Evolutionary conservation across 2,113 vertebrate species (phyloP), one percentile per base, ranked within the genome.

Genomic region (Pterocles gutturalis): DNA sequence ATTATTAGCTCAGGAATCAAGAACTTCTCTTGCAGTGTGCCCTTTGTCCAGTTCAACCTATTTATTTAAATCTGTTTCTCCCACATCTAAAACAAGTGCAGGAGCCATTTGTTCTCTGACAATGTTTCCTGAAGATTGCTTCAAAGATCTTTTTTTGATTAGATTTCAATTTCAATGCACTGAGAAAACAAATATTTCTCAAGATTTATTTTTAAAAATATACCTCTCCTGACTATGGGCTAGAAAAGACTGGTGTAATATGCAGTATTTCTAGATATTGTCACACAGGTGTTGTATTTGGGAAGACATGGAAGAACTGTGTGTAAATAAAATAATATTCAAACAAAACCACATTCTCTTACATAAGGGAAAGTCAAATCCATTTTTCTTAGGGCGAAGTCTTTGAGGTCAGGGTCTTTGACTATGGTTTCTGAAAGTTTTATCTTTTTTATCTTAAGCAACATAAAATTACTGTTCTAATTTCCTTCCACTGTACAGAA

Each of bases 11-110:
- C 26, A 85, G 7, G 21, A 81, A 84, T 69, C 49, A 87, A 90
- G 70, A 66, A 22, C 31, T 75, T 60, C 64, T 65, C 33, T 38
- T 78, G 65, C 85, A 82, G 49, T 38, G 29, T 88, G 65, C 11
- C 51, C 24, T 82, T 88, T 79, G 13, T 48, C 43, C 16, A 62
- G 46, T 70, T 75, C 55, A 43, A 9, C 66, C 22, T 38, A 90
- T 94, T 78, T 88, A n/a, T 85, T 82, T 78, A 82, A 94, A 92
- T 38, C 29, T 73, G 20, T 65, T 95, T 82, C 8, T 90, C 73
- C 25, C 24, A 61, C 13, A 66, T 18, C 10, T 66, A 38, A 85
- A 45, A 9, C 29, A 70, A 70, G n/a, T 29, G 61, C 11, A 77
- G 31, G 43, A 58, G 2, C 26, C 7, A 12, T 5, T 17, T 53